Evolutionary conservation across 2,113 vertebrate species (phyloP), one percentile per base, ranked within the genome.

Genomic region (Platichthys stellatus): DNA sequence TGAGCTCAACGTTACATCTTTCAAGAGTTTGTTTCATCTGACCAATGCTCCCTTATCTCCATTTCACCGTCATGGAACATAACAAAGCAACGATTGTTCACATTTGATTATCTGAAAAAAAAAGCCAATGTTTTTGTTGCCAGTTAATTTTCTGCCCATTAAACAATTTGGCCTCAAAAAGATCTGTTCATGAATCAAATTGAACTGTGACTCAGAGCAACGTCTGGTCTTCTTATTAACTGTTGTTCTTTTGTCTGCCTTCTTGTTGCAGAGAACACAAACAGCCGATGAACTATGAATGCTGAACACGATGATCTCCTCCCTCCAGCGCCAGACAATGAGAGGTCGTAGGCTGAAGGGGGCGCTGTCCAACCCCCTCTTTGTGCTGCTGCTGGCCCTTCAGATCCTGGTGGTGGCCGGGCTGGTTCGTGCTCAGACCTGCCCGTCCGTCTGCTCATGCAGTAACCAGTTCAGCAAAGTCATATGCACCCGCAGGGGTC

Each of bases 291-390:
- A 99, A 99, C 96, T 98, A 99, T 99, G 97, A 97, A 98, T 98
- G 96, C 97, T 97, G 97, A 97, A 98, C 97, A 99, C 96, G 95
- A 99, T 99, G 97, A 97, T 96, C 96, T 99, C 96, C 95, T 96
- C 97, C 97, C 96, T 97, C 97, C 96, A 96, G 97, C 95, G 86
- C 92, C 94, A 98, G 97, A 99, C 97, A 97, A 98, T 99, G 97
- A 97, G 97, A 98, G 97, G 97, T 97, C 97, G 95, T 97, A 99
- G 96, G 96, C 97, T 97, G 95, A 98, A 98, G 96, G 97, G 97
- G 97, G 96, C 97, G 92, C 94, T 97, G 94, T 97, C 97, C 93
- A 96, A 98, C 97, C 97, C 97, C 91, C 96, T 99, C 91, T 96
- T 97, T 94, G 96, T 98, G 94, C 94, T 98, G 92, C 96, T 99